A percentile compares a stretch with the other conserved stretches of the same genome.
Evolutionary conservation across 1,140 invertebrate species (phyloP).

Genomic region (Anadara kagoshimensis): DNA sequence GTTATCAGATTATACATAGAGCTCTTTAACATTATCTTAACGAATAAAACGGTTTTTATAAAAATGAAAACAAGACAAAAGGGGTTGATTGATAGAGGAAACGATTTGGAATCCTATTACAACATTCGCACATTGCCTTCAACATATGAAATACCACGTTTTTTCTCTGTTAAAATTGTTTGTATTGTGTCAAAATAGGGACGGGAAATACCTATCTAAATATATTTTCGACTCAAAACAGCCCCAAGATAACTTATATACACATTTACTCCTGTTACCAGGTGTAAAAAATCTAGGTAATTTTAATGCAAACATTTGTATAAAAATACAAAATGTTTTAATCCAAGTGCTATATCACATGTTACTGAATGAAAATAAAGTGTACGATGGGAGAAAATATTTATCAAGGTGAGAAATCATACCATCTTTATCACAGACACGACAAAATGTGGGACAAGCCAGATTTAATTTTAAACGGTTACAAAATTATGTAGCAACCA

Average conservation of each 20-base stretch:
- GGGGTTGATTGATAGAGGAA: no score
- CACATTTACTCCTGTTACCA: neutral
- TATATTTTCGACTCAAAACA: conserved; percentile 3
- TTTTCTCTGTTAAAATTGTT: no score
- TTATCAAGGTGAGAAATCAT: conserved; percentile 25
- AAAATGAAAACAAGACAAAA: no score
- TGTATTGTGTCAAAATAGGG: no score
- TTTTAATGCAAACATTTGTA: conserved; percentile 12
- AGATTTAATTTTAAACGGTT: neutral
- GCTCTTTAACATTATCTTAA: no score
- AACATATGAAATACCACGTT: no score
- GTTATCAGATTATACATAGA: no score
- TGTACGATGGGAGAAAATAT: conserved; percentile 18
- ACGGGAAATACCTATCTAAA: no score
- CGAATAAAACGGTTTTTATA: no score
- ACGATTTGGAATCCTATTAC: no score
- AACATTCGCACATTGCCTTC: no score
- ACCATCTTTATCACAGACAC: conserved; percentile 11
- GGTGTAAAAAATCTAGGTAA: conserved; percentile 5
- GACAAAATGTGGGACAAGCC: conserved; percentile 13
- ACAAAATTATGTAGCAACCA: conserved; percentile 4
- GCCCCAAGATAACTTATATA: neutral
- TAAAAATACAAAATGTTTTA: neutral
- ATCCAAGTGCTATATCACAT: neutral
- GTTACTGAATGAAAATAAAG: conserved; percentile 15